Evolutionary conservation across 35 echinoderm and acorn worm species (phyloP).

Genomic region (Hemicentrotus pulcherrimus): DNA sequence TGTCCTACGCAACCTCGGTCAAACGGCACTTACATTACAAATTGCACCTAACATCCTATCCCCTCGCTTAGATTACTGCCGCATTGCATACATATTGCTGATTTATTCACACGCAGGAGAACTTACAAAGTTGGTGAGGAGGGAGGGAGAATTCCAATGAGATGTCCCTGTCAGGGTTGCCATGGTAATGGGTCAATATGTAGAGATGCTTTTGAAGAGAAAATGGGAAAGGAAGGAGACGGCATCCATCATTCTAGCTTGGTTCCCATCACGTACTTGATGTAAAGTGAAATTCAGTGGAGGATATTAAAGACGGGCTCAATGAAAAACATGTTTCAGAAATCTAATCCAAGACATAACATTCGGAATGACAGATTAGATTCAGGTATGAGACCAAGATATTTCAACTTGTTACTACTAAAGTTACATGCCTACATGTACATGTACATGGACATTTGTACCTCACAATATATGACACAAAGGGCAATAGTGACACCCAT

Average conservation of each 20-base stretch:
- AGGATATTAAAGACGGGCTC: background rate
- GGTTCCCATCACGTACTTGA: background rate
- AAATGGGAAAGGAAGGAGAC: background rate
- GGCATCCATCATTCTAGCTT: background rate
- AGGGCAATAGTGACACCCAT: no score
- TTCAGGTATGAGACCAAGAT: no score
- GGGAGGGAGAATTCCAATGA: constrained; percentile 38
- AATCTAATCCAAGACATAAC: background rate
- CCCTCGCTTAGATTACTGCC: background rate
- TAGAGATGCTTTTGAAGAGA: background rate
- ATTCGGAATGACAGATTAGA: background rate
- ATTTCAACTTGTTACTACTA: no score
- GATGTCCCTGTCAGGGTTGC: background rate
- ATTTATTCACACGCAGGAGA: background rate
- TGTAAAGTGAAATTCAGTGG: background rate
- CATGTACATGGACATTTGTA: no score
- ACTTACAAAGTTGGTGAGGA: background rate
- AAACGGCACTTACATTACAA: constrained; percentile 4
- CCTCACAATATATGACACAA: no score
- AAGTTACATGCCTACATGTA: no score
- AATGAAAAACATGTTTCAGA: background rate
- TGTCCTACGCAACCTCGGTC: background rate
- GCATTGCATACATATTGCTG: constrained; percentile 35
- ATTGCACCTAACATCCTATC: background rate
- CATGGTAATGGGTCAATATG: constrained; percentile 24